Conservation (phyloP, 2,888 invertebrate species). For the Sicus ferrugineus region DNA sequence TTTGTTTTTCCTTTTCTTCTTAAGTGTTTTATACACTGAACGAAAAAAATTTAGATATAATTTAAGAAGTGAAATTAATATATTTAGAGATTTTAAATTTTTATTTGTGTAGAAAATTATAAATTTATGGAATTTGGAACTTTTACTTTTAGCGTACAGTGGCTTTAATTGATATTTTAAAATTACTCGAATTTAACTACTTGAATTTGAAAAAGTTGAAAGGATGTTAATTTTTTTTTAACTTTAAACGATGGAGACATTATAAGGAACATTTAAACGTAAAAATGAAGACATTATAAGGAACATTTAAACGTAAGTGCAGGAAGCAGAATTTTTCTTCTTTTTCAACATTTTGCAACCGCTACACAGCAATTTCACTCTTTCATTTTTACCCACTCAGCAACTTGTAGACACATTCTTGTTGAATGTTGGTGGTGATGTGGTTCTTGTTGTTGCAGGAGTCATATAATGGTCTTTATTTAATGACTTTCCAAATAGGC, state of each 20-base stretch:
- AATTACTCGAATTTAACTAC: no score
- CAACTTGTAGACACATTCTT: no score
- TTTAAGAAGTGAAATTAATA: no score
- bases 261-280: not conserved
- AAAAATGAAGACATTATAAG: not conserved
- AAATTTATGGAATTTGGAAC: not conserved
- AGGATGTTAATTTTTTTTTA: no score
- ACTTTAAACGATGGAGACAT: not conserved
- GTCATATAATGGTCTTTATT: constrained; percentile 21
- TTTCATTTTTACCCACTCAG: no score
- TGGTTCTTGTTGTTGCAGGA: constrained; percentile 23
- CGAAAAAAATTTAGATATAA: no score
- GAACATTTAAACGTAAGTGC: not conserved
- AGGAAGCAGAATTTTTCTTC: not conserved
- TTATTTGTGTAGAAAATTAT: not conserved
- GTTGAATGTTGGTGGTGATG: not conserved
- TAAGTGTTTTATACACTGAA: not conserved
- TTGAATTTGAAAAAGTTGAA: no score
- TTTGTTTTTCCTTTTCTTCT: not conserved
- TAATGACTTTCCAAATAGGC: not conserved
- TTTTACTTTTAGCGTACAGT: no score
- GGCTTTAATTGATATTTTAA: no score
- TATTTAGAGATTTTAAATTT: not conserved
- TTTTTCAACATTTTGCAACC: no score
- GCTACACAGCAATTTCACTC: no score